Conservation (phyloP, 2,888 invertebrate species). For the Ditula angustiorana region DNA sequence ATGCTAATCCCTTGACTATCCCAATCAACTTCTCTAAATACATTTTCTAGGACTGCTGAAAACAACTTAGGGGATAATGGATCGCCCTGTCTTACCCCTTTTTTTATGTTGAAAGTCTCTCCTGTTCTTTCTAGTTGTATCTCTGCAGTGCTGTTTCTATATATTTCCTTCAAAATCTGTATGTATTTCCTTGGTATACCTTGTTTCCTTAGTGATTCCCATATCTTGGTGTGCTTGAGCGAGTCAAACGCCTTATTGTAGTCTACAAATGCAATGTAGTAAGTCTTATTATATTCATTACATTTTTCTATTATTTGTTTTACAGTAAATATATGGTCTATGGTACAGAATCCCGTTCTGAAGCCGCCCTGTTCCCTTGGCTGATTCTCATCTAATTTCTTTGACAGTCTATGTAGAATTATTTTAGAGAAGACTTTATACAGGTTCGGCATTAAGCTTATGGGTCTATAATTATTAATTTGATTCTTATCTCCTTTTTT, state of each 20-base stretch:
- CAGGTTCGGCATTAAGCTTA: too few species aligned
- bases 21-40: too few species aligned
- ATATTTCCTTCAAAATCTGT: background rate
- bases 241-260: too few species aligned
- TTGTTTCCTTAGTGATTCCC: background rate
- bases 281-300: background rate
- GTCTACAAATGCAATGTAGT: background rate
- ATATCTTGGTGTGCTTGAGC: background rate
- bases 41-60: too few species aligned
- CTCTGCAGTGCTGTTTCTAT: too few species aligned
- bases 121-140: too few species aligned
- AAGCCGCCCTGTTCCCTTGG: constrained; percentile 4
- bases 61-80: too few species aligned
- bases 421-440: constrained; percentile 3
- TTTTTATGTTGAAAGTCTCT: too few species aligned
- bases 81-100: too few species aligned
- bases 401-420: background rate
- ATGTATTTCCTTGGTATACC: background rate
- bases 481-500: too few species aligned
- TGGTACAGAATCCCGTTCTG: background rate
- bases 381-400: background rate
- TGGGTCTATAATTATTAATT: too few species aligned
- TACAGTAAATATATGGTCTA: background rate
- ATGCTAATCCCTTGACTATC: too few species aligned
- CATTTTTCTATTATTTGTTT: background rate